Percentiles rank a stretch among this genome's conserved stretches.
Conservation (phyloP, 1,140 invertebrate species). For the Aleiodes sp. region DNA sequence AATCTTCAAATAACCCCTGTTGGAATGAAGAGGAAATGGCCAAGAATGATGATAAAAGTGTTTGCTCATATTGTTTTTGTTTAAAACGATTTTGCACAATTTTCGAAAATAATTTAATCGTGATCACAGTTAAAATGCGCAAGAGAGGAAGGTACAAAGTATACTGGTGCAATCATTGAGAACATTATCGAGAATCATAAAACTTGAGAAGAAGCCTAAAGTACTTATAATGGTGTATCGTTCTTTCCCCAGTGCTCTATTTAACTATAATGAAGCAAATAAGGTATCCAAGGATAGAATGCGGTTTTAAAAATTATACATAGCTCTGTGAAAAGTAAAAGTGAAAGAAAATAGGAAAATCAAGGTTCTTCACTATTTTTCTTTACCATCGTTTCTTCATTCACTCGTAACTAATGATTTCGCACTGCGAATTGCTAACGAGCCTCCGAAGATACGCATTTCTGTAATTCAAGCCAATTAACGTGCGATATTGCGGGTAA, state of each 20-base stretch:
- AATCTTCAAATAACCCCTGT: background rate
- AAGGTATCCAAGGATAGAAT: background rate
- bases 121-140: too few species aligned
- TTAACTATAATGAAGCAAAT: conserved; percentile 24
- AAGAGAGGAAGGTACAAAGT: background rate
- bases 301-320: background rate
- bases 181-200: conserved; percentile 18
- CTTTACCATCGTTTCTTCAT: background rate
- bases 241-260: conserved; percentile 20
- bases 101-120: background rate
- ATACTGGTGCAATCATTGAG: background rate
- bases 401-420: conserved; percentile 32
- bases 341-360: background rate
- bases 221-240: conserved; percentile 22
- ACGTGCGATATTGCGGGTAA: conserved; percentile 36
- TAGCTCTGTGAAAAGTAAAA: too few species aligned
- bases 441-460: conserved; percentile 36
- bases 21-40: too few species aligned
- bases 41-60: too few species aligned
- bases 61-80: background rate
- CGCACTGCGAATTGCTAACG: conserved; percentile 35
- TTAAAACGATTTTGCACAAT: background rate
- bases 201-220: conserved; percentile 20
- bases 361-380: background rate
- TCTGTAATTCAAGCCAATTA: conserved; percentile 46